phyloP scores from a whole-genome alignment of 2,113 vertebrate genomes.

The Lamprotornis superbus region DNA sequence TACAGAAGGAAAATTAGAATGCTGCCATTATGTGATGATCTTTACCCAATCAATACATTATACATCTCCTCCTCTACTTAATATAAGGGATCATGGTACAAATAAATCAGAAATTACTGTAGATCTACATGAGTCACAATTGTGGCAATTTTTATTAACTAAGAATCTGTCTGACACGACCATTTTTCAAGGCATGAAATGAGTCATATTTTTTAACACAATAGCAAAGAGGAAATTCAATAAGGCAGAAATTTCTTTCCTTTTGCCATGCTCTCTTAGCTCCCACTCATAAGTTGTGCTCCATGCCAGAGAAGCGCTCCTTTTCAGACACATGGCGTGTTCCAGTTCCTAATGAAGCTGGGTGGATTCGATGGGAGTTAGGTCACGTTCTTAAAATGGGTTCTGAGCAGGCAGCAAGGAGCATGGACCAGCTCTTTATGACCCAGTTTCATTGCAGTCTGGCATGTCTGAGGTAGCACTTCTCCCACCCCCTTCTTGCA shows the following conservation, averaged over 20 bases:
- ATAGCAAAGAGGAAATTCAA: neutral
- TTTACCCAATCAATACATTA: neutral
- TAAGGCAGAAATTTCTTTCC: neutral
- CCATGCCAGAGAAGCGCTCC: neutral
- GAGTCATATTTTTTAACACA: neutral
- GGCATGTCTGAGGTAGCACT: neutral
- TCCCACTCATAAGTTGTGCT: neutral
- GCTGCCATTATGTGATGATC: fast-evolving
- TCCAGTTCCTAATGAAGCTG: neutral
- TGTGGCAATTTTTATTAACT: neutral
- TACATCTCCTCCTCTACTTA: neutral
- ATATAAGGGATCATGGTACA: neutral
- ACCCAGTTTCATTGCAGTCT: neutral
- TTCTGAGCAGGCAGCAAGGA: neutral
- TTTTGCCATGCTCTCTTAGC: neutral
- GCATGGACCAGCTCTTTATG: neutral
- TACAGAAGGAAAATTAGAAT: neutral
- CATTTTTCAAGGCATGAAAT: neutral
- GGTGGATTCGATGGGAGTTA: neutral
- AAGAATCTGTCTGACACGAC: neutral
- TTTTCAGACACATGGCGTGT: neutral
- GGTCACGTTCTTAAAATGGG: neutral
- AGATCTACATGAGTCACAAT: neutral
- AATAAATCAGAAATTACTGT: neutral
- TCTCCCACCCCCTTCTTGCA: neutral